These are phyloP conservation scores for Criorhina ranunculi DNA, from an alignment of 2,888 invertebrate genomes.

Conservation along the genomic window DNA sequence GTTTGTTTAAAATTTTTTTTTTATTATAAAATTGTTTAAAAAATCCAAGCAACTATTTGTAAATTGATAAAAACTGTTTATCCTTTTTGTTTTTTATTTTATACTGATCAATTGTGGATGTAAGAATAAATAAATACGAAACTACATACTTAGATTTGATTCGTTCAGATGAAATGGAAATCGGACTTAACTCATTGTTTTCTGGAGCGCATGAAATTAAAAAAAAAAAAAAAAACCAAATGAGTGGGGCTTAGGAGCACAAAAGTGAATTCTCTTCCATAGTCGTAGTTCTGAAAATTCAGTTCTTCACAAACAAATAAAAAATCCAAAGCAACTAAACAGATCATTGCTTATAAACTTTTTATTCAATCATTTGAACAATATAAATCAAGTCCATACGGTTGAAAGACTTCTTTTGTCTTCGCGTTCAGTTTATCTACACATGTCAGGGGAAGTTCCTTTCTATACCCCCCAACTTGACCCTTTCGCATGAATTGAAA, in stretches of 20 bases:
- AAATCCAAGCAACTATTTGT: conserved; percentile 38
- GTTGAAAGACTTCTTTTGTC: conserved; percentile 25
- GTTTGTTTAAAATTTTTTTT: conserved; percentile 48
- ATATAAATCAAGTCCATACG: conserved; percentile 21
- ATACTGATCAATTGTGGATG: conserved; percentile 52
- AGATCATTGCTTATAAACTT: not conserved
- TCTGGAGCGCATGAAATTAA: too few relatives aligned
- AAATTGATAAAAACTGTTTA: conserved; percentile 23
- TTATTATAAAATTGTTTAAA: conserved; percentile 21
- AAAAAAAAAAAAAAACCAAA: too few relatives aligned
- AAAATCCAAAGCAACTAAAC: too few relatives aligned
- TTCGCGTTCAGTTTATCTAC: conserved; percentile 14
- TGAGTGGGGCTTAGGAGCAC: too few relatives aligned
- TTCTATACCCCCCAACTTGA: conserved; percentile 28
- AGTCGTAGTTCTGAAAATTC: too few relatives aligned
- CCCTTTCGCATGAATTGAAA: conserved; percentile 48
- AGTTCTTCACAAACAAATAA: too few relatives aligned
- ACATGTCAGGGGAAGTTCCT: not conserved
- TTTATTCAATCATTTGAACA: not conserved
- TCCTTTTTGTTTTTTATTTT: conserved; percentile 54
- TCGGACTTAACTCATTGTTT: too few relatives aligned
- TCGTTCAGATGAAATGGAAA: not conserved
- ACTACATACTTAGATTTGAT: not conserved
- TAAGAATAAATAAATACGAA: conserved; percentile 47
- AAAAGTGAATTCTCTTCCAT: too few relatives aligned